A percentile compares a stretch with the other conserved stretches of the same genome.
Evolutionary conservation across 2,113 vertebrate species (phyloP).

Genomic region (Rhodinocichla rosea): DNA sequence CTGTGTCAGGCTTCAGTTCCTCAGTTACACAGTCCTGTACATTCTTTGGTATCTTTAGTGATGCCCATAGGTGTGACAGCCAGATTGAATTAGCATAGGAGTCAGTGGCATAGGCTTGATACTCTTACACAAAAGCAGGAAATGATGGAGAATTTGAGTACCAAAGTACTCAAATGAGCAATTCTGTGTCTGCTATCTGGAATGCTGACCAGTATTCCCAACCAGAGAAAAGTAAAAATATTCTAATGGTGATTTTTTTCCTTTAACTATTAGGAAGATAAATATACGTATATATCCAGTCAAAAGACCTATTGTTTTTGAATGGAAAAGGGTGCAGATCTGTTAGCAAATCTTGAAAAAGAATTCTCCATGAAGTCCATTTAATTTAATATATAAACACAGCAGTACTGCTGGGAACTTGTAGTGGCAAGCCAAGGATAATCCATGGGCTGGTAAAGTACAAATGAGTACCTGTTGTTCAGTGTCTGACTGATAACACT

Average conservation of each 20-base stretch:
- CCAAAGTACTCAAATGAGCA: neutral
- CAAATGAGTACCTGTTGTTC: neutral
- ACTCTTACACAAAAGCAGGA: neutral
- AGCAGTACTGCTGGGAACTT: neutral
- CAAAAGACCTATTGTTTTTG: neutral
- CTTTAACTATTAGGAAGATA: neutral
- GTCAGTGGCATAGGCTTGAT: neutral
- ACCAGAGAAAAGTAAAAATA: neutral
- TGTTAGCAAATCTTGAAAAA: neutral
- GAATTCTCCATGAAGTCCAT: neutral
- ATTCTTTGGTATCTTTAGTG: neutral
- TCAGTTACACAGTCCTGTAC: neutral
- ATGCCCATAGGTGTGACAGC: neutral
- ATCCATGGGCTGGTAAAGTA: neutral
- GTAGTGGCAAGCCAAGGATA: neutral
- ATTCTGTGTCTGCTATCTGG: neutral
- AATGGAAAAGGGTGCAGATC: neutral
- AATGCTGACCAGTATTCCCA: neutral
- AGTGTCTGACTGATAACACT: neutral
- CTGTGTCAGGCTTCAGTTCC: neutral
- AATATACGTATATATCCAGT: rapidly evolving
- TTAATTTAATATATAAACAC: neutral
- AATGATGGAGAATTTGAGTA: neutral
- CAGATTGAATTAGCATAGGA: neutral
- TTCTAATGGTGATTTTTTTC: neutral